A percentile compares a stretch with the other conserved stretches of the same genome.
Conservation (phyloP, 2,888 invertebrate species). For the Dasypolia templi region DNA sequence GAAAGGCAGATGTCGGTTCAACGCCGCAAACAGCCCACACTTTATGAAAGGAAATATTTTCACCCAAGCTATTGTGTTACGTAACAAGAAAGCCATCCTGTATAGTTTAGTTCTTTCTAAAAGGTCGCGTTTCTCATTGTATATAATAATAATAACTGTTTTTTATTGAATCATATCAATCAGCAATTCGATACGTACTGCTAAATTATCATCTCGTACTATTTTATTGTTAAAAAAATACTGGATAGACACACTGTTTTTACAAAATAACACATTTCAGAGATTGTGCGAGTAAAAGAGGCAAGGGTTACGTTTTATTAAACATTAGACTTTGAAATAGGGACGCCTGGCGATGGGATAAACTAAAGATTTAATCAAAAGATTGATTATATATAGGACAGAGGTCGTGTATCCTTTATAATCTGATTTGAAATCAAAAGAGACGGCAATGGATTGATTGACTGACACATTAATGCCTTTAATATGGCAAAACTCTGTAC, state of each 20-base stretch:
- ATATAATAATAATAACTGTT: not conserved
- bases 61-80: conserved; percentile 50
- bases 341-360: conserved; percentile 40
- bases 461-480: conserved; percentile 5
- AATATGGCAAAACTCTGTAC: conserved; percentile 31
- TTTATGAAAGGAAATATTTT: conserved; percentile 63
- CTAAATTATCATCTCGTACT: not conserved
- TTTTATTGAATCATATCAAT: conserved; percentile 17
- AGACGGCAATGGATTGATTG: conserved; percentile 21
- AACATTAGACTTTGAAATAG: conserved; percentile 48
- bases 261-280: conserved; percentile 5
- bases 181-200: not conserved
- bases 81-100: conserved; percentile 52
- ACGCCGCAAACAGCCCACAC: conserved; percentile 53
- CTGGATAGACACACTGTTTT: conserved; percentile 5
- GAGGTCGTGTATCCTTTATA: conserved; percentile 20
- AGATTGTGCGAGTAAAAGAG: conserved; percentile 7
- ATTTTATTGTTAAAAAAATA: not conserved
- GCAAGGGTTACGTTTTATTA: conserved; percentile 49
- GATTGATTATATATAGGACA: conserved; percentile 49
- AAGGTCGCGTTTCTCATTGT: conserved; percentile 27
- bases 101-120: conserved; percentile 51
- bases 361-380: conserved; percentile 61
- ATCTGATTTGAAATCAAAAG: conserved; percentile 32
- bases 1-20: conserved; percentile 69